Conservation (phyloP, 2,113 vertebrate genomes). For the Merops nubicus region DNA sequence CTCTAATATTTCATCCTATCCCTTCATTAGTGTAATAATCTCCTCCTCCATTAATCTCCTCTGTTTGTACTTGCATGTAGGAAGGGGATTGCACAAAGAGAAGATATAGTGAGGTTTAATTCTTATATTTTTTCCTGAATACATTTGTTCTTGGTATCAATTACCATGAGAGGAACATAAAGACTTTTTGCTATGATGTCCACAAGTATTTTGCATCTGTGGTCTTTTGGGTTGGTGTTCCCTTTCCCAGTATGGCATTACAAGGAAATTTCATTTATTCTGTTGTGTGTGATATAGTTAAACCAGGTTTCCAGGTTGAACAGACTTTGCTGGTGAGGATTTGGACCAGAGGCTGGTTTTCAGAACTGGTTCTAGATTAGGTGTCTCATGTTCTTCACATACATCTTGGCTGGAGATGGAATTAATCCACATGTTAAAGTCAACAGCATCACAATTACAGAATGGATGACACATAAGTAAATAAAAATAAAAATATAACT, state of each 20-base stretch:
- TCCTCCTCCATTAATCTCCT: neutral
- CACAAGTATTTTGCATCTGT: neutral
- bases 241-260: neutral
- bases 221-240: neutral
- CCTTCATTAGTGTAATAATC: neutral
- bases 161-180: neutral
- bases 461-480: constrained; percentile 11
- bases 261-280: neutral
- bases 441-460: constrained; percentile 25
- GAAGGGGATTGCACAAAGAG: neutral
- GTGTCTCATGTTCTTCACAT: neutral
- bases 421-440: neutral
- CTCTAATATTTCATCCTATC: neutral
- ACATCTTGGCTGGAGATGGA: neutral
- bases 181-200: neutral
- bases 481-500: constrained; percentile 39
- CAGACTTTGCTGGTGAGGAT: neutral
- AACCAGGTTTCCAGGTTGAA: neutral
- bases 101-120: neutral
- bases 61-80: neutral
- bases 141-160: neutral
- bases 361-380: neutral
- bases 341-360: neutral
- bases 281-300: neutral
- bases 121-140: neutral